Evolutionary conservation across 2,113 vertebrate genomes (phyloP).

Genomic region (Malurus elegans): DNA sequence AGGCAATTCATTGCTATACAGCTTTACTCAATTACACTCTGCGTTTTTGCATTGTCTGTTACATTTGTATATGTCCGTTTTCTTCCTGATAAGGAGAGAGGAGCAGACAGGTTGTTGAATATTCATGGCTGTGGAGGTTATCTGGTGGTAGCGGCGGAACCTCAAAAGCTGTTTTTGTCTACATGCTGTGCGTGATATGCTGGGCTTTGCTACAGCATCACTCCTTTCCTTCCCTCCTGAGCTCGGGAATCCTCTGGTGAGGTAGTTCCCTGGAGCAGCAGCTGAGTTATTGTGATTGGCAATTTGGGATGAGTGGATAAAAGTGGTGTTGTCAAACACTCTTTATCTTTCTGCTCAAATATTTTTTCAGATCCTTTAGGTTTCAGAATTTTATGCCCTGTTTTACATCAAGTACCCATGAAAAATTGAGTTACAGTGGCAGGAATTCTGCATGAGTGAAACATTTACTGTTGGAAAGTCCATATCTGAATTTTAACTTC

Average conservation of each 20-base stretch:
- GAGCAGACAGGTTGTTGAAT: constrained; percentile 19
- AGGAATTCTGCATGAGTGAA: not conserved
- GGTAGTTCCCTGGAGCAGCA: constrained; percentile 2
- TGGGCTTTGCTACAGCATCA: not conserved
- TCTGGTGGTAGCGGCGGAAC: not conserved
- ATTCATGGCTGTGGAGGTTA: constrained; percentile 13
- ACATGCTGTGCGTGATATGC: not conserved
- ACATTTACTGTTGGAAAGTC: not conserved
- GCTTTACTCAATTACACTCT: constrained; percentile 29
- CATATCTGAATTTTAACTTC: not conserved
- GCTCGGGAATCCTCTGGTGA: not conserved
- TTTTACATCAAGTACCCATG: not conserved
- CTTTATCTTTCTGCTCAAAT: not conserved
- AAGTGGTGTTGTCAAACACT: not conserved
- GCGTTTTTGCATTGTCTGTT: not conserved
- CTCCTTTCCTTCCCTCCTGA: not conserved
- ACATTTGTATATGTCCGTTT: constrained; percentile 33
- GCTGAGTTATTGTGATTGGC: not conserved
- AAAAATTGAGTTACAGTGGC: not conserved
- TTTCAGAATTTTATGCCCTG: not conserved
- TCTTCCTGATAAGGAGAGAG: constrained; percentile 2
- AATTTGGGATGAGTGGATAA: not conserved
- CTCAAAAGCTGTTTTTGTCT: not conserved
- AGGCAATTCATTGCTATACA: not conserved
- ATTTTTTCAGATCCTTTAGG: not conserved